phyloP scores from a whole-genome alignment of 1,140 invertebrate genomes.

The Onthophagus taurus region DNA sequence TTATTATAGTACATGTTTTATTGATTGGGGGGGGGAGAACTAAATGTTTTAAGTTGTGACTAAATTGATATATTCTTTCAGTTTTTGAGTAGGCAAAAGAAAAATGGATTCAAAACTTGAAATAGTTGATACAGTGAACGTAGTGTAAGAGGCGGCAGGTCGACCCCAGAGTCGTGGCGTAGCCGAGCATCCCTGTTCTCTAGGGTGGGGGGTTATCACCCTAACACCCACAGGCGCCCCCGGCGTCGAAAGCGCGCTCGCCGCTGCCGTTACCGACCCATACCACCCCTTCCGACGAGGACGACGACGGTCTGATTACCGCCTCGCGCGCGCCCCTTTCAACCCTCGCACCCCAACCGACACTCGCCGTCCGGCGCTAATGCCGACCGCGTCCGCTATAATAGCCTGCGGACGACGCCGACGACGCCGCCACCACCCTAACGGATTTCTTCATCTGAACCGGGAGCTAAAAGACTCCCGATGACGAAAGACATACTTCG shows the following conservation, averaged over 20 bases:
- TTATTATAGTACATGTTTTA: too few relatives aligned
- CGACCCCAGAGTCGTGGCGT: constrained; percentile 33
- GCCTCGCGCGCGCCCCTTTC: constrained; percentile 7
- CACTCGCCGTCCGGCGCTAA: neutral
- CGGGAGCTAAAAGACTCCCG: too few relatives aligned
- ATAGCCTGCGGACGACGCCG: neutral
- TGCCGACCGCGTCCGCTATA: neutral
- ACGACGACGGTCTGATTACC: constrained; percentile 13
- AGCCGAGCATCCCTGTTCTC: constrained; percentile 28
- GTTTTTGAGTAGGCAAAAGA: neutral
- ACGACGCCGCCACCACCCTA: neutral
- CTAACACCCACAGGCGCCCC: constrained; percentile 13
- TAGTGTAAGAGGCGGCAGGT: constrained; percentile 31
- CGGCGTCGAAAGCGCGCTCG: constrained; percentile 25
- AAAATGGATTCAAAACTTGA: neutral
- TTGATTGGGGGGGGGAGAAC: too few relatives aligned
- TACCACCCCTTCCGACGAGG: too few relatives aligned
- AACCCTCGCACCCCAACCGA: neutral
- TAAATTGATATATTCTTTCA: neutral
- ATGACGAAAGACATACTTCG: neutral
- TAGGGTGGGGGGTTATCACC: too few relatives aligned
- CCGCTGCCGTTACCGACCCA: constrained; percentile 33
- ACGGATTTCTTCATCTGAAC: neutral
- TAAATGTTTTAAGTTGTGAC: neutral
- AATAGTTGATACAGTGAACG: constrained; percentile 1